Evolutionary conservation across 1,140 invertebrate species (phyloP), one percentile per base, ranked within the genome.

Genomic region (Cydia fagiglandana): DNA sequence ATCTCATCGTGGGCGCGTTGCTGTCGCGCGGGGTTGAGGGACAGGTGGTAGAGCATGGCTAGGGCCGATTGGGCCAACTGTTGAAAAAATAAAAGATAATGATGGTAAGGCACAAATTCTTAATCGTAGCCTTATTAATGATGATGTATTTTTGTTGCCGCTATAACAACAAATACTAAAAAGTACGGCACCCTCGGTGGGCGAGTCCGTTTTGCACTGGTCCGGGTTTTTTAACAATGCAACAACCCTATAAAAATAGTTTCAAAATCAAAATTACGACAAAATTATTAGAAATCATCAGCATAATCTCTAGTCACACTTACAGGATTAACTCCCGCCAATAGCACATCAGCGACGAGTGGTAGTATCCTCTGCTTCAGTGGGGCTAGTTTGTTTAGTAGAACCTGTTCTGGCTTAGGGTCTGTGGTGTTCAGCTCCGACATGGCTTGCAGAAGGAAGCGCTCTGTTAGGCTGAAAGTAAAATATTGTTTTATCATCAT

Each of bases 271-370:
- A 41, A 41, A 41, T 10, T 10, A 41, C 38, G 7, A 10, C 38
- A 41, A 2, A 41, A 41, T 41, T 9, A 41, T 41, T 10, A 1
- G 9, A 41, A 41, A 9, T 41, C 38, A 41, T 41, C 2, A 34
- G 5, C 34, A 34, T 34, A 34, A 41, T 41, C 38, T 41, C 9
- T 41, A 41, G 38, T 41, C 9, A 41, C 6, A 76, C 90, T 88
- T 78, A 92, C 90, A n/a, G 90, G 90, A 28, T 91, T 85, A 9
- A 89, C 86, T 45, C 89, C 90, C 75, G 90, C 90, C 0, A 92
- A 80, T 2, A 92, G 79, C 0, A 87, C 77, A 28, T 92, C 88
- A 5, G 90, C 85, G 20, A 85, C 84, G 0, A 92, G 45, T 3
- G 89, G 88, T 45, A 90, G 80, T 76, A 91, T 84, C 38, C 86